These are phyloP conservation scores for Dicycla oo DNA, from an alignment of 2,888 invertebrate species.

Conservation along the genomic window DNA sequence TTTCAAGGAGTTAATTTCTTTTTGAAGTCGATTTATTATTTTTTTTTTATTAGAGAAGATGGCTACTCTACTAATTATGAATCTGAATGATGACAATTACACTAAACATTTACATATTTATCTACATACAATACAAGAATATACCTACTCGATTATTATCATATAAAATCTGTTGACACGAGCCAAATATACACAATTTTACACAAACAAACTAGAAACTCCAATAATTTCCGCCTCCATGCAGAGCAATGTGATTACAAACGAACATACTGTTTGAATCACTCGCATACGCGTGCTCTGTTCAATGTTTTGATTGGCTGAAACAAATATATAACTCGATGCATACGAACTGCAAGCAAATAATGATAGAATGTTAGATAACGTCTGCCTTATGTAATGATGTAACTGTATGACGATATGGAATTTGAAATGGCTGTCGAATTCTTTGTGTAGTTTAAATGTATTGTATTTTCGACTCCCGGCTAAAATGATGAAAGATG, in stretches of 20 bases:
- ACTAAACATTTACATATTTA: too few relatives aligned
- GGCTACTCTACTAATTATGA: too few relatives aligned
- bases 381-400: background rate
- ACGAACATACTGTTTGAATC: slow-evolving; percentile 24
- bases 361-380: background rate
- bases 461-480: too few relatives aligned
- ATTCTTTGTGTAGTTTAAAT: too few relatives aligned
- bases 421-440: background rate
- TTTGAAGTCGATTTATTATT: too few relatives aligned
- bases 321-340: slow-evolving; percentile 9
- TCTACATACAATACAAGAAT: too few relatives aligned
- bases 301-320: slow-evolving; percentile 42
- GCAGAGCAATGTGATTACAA: slow-evolving; percentile 31
- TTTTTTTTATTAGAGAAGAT: too few relatives aligned
- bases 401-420: background rate
- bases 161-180: slow-evolving; percentile 6
- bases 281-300: slow-evolving; percentile 8
- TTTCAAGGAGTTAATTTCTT: too few relatives aligned
- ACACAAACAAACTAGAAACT: background rate
- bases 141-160: too few relatives aligned
- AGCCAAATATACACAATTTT: background rate
- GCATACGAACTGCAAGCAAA: slow-evolving; percentile 7
- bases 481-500: too few relatives aligned
- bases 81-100: too few relatives aligned
- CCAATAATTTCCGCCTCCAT: background rate